Evolutionary conservation across 2,113 vertebrate species (phyloP), one percentile per base, ranked within the genome.

Genomic region (Pantherophis guttatus): DNA sequence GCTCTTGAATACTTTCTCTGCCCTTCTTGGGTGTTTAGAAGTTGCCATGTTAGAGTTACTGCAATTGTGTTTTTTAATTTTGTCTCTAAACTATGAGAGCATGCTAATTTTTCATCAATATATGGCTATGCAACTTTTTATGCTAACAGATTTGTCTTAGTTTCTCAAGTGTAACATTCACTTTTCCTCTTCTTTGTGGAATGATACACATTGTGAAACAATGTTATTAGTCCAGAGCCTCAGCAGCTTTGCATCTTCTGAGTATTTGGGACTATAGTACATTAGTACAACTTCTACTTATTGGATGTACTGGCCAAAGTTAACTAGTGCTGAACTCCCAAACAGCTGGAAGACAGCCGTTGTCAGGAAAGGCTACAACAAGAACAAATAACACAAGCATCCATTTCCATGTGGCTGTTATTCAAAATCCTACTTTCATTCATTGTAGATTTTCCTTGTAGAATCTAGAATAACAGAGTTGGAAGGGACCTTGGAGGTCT

Each of bases 381-480:
- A 33, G 29, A 33, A 75, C 65, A 75, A 33, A 75, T 33, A 75
- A 75, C 65, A 15, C 0, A 2, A 75, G 13, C n/a, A 75, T 75
- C 1, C 0, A 75, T n/a, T 75, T 75, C 65, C n/a, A 33, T 75
- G 65, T 33, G 15, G 5, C 65, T 75, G 65, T 33, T 75, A 33
- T 75, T 95, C 94, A 29, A 53, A 29, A 29, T 52, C 95, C 94
- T 96, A 48, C 89, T 92, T 65, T 55, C 53, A 62, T 29, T 54
- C 58, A 23, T 91, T 93, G 91, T 11, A 5, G 92, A 13, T 86
- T 93, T 95, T 92, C 19, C 75, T 92, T 89, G 48, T 50, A 50
- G 48, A 50, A 50, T 50, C 5, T 50, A 50, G 48, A 50, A 50
- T 50, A 50, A 50, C 48, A 50, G 0, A 50, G 48, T 50, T 50